Base-by-base conservation (phyloP, 2,888 invertebrate species). In the Eristalinus aeneus region DNA sequence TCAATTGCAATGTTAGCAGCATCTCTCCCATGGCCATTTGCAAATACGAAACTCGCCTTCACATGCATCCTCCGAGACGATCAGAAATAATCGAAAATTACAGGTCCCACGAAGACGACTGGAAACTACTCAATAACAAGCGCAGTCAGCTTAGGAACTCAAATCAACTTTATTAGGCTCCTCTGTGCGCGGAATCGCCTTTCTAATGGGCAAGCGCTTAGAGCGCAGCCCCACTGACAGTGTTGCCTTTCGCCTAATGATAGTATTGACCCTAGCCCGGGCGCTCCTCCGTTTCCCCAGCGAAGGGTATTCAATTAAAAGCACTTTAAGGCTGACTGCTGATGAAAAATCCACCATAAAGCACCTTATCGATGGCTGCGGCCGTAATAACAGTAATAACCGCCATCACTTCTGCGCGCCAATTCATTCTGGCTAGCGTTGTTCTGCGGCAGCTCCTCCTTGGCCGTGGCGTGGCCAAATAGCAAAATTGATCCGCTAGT, bases 381-480 rank as follows among this genome's bases (percentile, higher is more conserved):
- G 86, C 86, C 67, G 81, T 86, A 86, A 86, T 86, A 86, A 86
- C 86, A 82, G 86, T 86, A 86, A 86, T 86, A 86, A 86, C 82
- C 86, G 67, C 86, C 82, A 82, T 86, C 86, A 86, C 86, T 86
- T 86, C 86, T 86, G 86, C 86, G 82, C 78, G 74, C 69, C 36
- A 63, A 78, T 73, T 67, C 69, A 82, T 86, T 69, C 78, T 82
- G 60, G 81, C 20, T 12, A 39, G 61, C 27, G 34, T 20, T 12
- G 34, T 80, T 75, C 80, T 85, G 36, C 39, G 12, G n/a, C 46
- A 46, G 46, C 46, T 46, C 16, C 46, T 46, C 46, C 46, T 16
- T 16, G 46, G 46, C 16, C 46, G 46, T 46, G 46, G 46, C 16
- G 16, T n/a, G 16, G 46, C 46, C 46, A 8, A 46, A 46, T 46